phyloP scores from a whole-genome alignment of 2,888 invertebrate species.

The Melikaiella ostensackeni region DNA sequence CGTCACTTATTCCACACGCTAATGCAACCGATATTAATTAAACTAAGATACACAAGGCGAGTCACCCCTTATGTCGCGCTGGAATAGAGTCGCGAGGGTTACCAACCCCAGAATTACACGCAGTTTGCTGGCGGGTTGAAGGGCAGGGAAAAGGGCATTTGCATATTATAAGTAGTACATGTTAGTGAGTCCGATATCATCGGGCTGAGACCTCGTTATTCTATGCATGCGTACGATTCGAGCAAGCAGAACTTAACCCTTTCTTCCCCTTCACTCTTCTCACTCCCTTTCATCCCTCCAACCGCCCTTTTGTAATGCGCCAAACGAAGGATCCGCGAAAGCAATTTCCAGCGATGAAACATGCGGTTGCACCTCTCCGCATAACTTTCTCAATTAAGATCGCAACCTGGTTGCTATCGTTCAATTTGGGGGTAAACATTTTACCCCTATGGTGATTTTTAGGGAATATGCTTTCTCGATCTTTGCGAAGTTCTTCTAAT shows the following conservation, averaged over 20 bases:
- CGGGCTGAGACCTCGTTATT: conserved; percentile 70
- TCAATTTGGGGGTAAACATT: conserved; percentile 2
- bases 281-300: conserved; percentile 29
- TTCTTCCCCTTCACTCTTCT: conserved; percentile 41
- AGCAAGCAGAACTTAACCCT: conserved; percentile 62
- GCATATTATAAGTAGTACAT: conserved; percentile 77
- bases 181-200: conserved; percentile 73
- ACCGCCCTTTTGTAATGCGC: conserved; percentile 39
- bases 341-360: conserved; percentile 59
- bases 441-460: conserved; percentile 4
- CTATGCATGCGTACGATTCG: conserved; percentile 70
- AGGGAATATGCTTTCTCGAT: too few species aligned
- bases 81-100: conserved; percentile 69
- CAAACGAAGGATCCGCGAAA: conserved; percentile 56
- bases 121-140: conserved; percentile 54
- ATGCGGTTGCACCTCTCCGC: conserved; percentile 34
- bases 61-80: conserved; percentile 55
- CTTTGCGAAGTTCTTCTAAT: too few species aligned
- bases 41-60: conserved; percentile 58
- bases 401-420: conserved; percentile 21
- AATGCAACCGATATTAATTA: conserved; percentile 66
- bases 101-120: conserved; percentile 69
- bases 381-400: conserved; percentile 42
- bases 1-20: conserved; percentile 29
- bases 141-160: conserved; percentile 66